Evolutionary conservation across 2,113 vertebrate species (phyloP), one percentile per base, ranked within the genome.

Genomic region (Hypanus sabinus): DNA sequence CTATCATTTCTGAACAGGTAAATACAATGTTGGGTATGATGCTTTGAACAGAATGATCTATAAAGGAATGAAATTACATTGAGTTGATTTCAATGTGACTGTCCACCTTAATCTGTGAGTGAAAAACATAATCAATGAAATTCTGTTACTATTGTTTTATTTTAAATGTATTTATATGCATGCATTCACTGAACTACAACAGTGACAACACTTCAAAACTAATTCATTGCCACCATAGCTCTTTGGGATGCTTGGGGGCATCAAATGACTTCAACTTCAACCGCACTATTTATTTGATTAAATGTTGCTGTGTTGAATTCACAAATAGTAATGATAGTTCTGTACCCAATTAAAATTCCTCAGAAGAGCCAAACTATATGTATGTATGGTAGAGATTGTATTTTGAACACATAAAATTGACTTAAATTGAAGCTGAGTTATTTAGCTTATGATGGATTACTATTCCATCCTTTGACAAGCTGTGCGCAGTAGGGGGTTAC

Each of bases 381-480:
- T 30, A 75, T 46, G 73, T 30, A 20, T 30, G 36, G 33, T 55
- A 33, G 36, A 73, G 91, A 93, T 38, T 71, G 9, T 46, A 73
- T 46, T 5, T 24, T 73, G 91, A 18, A 75, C 46, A 93, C n/a
- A 73, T 46, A 75, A 75, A 71, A 55, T 30, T 73, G 91, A 93
- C 2, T 93, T 71, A 93, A 93, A 93, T 75, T 55, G 68, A 73
- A 27, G 70, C 30, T 73, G 68, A 93, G 20, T 71, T 93, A 93
- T 73, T 38, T 30, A 75, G 36, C 33, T 12, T 30, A 75, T 73
- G 91, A 93, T 93, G 68, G 91, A 75, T 93, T 93, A 36, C 65
- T 30, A 93, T 73, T 73, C 91, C 33, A 90, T 90, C 62, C 33
- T 90, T 65, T 65, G 57, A 90, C 85, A 93, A 93, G 91, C 70